Conservation (phyloP, 2,888 invertebrate species). For the Acrobasis suavella region DNA sequence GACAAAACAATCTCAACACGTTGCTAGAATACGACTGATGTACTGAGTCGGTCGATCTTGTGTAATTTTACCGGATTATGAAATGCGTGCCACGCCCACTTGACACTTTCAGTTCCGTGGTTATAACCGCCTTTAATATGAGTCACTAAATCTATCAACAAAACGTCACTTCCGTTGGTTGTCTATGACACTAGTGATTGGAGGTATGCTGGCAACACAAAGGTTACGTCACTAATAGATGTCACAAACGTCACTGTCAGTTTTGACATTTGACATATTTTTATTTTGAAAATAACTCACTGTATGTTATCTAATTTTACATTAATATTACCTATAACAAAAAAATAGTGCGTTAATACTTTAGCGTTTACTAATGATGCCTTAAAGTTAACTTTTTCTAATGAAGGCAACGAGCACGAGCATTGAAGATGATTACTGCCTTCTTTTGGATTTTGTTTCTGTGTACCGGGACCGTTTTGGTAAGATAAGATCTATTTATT, state of each 20-base stretch:
- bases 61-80: too few species aligned
- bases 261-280: background rate
- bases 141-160: too few species aligned
- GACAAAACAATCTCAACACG: too few species aligned
- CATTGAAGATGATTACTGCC: background rate
- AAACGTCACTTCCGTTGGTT: background rate
- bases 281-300: background rate
- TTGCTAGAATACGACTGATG: too few species aligned
- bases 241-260: background rate
- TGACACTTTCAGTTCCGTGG: too few species aligned
- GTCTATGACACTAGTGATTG: background rate
- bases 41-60: too few species aligned
- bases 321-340: background rate
- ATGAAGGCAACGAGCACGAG: background rate
- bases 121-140: too few species aligned
- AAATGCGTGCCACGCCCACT: too few species aligned
- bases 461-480: constrained; percentile 7
- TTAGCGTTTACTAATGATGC: background rate
- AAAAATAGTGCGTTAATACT: background rate
- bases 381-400: background rate
- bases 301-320: background rate
- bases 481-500: background rate
- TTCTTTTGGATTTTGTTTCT: background rate
- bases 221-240: background rate
- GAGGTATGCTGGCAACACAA: background rate